Evolutionary conservation across 2,113 vertebrate genomes (phyloP), one percentile per base, ranked within the genome.

Genomic region (Porphyrio hochstetteri): DNA sequence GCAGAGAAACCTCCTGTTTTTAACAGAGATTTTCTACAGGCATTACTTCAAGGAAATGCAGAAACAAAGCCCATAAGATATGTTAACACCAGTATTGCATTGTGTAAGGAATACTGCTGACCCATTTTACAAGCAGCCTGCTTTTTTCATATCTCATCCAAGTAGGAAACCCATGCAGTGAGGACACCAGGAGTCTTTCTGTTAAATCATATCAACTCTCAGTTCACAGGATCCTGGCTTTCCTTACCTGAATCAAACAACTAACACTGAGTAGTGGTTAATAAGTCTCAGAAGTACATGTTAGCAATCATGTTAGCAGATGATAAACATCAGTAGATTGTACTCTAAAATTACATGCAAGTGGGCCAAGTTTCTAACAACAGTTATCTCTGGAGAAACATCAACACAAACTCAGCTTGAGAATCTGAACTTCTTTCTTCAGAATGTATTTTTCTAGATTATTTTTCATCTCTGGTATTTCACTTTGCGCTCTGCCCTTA

Each of bases 281-380:
- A 42, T 59, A 77, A 5, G 48, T 56, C 93, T 87, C 92, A 92
- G 91, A 93, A 93, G 87, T 93, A 96, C 95, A 96, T 52, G 50
- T 27, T 52, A 52, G 50, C 82, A 95, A 95, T 88, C 74, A 48
- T 23, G 23, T 89, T 92, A 93, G 75, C 86, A 96, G 91, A 93
- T 75, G 86, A 95, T 95, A 96, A 95, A 81, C 90, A 95, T 95
- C 96, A 94, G 72, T 79, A 84, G 74, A 95, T 78, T 91, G 61
- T 93, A 79, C 64, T 96, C 86, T 90, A 96, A 97, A 97, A 96
- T 93, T 89, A 95, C 93, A 96, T 85, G 80, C 93, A 74, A 74
- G 92, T 27, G 50, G 48, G 89, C 95, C 95, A 97, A 97, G 70
- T 92, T 94, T 95, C 95, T 95, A 82, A 82, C 40, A 88, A 79